phyloP scores from a whole-genome alignment of 1,140 invertebrate species.

The Oncopeltus fasciatus region DNA sequence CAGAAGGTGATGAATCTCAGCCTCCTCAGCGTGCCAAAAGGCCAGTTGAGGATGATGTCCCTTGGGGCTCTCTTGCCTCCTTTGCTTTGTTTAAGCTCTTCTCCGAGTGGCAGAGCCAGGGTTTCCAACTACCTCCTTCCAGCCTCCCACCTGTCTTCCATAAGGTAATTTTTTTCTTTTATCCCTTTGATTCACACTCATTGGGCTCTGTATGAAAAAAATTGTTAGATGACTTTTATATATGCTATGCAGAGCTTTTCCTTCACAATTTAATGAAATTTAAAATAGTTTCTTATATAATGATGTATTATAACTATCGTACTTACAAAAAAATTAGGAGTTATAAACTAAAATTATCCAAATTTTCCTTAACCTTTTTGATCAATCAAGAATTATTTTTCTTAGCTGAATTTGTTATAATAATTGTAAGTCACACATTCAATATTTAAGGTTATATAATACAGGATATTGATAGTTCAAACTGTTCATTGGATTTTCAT shows the following conservation, averaged over 20 bases:
- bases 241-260: background rate
- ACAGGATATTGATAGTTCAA: too few species aligned
- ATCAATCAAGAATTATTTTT: too few species aligned
- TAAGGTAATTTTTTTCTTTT: constrained; percentile 11
- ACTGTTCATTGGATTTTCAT: too few species aligned
- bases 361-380: too few species aligned
- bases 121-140: constrained; percentile 40
- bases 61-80: constrained; percentile 58
- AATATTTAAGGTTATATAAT: too few species aligned
- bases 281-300: background rate
- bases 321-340: too few species aligned
- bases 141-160: background rate
- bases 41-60: constrained; percentile 39
- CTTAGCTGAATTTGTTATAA: too few species aligned
- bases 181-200: too few species aligned
- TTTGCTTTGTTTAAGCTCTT: constrained; percentile 63
- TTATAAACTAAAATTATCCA: too few species aligned
- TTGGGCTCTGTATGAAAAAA: background rate
- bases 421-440: too few species aligned
- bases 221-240: background rate
- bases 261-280: background rate
- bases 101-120: constrained; percentile 55
- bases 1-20: constrained; percentile 15
- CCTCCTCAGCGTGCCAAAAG: constrained; percentile 25
- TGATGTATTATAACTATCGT: too few species aligned